Evolutionary conservation across 2,888 invertebrate genomes (phyloP).

Genomic region (Patella depressa): DNA sequence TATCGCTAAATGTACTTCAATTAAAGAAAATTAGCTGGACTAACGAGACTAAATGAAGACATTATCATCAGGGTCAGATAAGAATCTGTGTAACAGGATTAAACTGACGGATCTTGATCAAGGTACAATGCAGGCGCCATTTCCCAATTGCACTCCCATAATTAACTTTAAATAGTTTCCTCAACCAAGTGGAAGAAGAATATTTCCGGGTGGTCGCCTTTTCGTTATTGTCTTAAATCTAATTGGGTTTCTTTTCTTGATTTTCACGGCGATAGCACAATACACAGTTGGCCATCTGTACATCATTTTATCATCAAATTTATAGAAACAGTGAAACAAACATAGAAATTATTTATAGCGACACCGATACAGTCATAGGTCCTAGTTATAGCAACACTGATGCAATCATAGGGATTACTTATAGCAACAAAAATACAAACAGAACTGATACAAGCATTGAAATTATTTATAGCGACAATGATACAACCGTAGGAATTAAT

Average conservation of each 20-base stretch:
- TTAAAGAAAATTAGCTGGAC: neutral
- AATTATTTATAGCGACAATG: too few relatives aligned
- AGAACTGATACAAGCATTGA: too few relatives aligned
- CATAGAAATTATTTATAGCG: too few relatives aligned
- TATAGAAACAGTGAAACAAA: too few relatives aligned
- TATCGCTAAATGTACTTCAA: neutral
- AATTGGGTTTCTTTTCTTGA: constrained; percentile 21
- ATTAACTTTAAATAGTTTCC: constrained; percentile 37
- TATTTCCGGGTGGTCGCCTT: constrained; percentile 6
- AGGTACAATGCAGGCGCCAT: neutral
- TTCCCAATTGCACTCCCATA: constrained; percentile 30
- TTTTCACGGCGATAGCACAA: constrained; percentile 19
- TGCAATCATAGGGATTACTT: too few relatives aligned
- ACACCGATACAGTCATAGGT: too few relatives aligned
- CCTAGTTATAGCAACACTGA: too few relatives aligned
- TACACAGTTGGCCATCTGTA: constrained; percentile 16
- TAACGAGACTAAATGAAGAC: constrained; percentile 23
- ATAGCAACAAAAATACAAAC: too few relatives aligned
- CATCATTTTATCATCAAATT: neutral
- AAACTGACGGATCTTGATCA: neutral
- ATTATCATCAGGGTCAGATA: constrained; percentile 18
- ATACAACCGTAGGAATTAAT: too few relatives aligned
- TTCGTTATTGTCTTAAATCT: constrained; percentile 24
- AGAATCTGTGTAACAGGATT: neutral
- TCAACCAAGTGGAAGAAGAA: constrained; percentile 16